Base-by-base conservation (phyloP, 2,888 invertebrate species). In the Megaustenia siamemsis region DNA sequence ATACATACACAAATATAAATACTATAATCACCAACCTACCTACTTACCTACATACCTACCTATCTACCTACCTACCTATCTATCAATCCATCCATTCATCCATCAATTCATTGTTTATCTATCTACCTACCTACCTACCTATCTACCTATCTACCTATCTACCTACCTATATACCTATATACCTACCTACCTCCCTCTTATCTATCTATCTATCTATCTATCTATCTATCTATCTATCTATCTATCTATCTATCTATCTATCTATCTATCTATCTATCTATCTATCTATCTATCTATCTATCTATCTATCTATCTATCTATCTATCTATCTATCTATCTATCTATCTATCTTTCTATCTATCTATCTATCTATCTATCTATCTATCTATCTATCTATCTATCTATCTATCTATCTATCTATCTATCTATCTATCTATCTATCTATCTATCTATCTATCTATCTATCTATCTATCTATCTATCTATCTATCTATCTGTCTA, bases 391-490 rank as follows among this genome's bases (percentile, higher is more conserved):
- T 15, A 56, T 56, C 15, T 56, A 4, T 56, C 6, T 56, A 56
- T 56, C 15, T 56, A 56, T 56, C 18, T 18, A 8, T 49, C 8
- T 12, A 49, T 12, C 24, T 66, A 32, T 8, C 24, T 15, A 15
- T 15, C 43, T n/a, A n/a, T n/a, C n/a, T n/a, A n/a, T n/a, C n/a
- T 76, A 4, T 76, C 76, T 76, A 18, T 49, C 49, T 76, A 24
- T 76, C 53, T 49, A 40, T 49, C 49, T 49, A 3, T 76, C 49
- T 49, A 18, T 49, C 15, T 71, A 8, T 71, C 71, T 71, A 38
- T 38, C 45, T 76, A 32, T 76, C n/a, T 76, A n/a, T 75, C n/a
- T 75, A n/a, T 75, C 75, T 75, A 32, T 3, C 76, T n/a, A n/a
- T n/a, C n/a, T n/a, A n/a, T n/a, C n/a, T n/a, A n/a, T n/a, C n/a